Evolutionary conservation across 2,888 invertebrate species (phyloP).

Genomic region (Pycnomerus fuliginosus): DNA sequence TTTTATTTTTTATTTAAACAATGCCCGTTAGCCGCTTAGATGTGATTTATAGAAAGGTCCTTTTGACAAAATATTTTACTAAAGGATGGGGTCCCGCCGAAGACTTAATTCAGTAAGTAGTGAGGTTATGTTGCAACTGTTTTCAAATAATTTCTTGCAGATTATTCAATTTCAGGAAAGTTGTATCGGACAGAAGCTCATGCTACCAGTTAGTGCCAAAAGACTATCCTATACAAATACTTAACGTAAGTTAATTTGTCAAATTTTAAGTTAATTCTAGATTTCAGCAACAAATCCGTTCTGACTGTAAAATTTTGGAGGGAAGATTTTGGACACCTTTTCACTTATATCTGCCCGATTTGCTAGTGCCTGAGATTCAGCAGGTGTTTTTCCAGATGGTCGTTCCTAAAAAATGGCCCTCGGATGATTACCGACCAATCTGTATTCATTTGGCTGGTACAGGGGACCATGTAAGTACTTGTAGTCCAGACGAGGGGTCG

Average conservation of each 20-base stretch:
- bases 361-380: slow-evolving; percentile 81
- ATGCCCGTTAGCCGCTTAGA: slow-evolving; percentile 60
- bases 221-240: slow-evolving; percentile 83
- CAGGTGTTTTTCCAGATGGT: slow-evolving; percentile 84
- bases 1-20: no score
- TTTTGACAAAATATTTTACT: slow-evolving; percentile 88
- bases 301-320: slow-evolving; percentile 75
- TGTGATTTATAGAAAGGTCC: slow-evolving; percentile 79
- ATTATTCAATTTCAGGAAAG: slow-evolving; percentile 87
- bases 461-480: slow-evolving; percentile 84
- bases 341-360: slow-evolving; percentile 76
- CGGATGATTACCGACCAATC: slow-evolving; percentile 70
- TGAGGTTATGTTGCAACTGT: slow-evolving; percentile 15
- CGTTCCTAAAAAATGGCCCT: slow-evolving; percentile 77
- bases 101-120: slow-evolving; percentile 72
- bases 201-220: slow-evolving; percentile 79
- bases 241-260: slow-evolving; percentile 63
- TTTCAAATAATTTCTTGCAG: slow-evolving; percentile 58
- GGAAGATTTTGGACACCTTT: slow-evolving; percentile 89
- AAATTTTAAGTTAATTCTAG: slow-evolving; percentile 15
- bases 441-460: slow-evolving; percentile 97
- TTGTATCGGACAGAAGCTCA: slow-evolving; percentile 78
- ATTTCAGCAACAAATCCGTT: slow-evolving; percentile 68
- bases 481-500: slow-evolving; percentile 5
- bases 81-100: slow-evolving; percentile 97